These are phyloP conservation scores for Diadegma fenestrale DNA, from an alignment of 2,888 invertebrate genomes.

Conservation along the genomic window DNA sequence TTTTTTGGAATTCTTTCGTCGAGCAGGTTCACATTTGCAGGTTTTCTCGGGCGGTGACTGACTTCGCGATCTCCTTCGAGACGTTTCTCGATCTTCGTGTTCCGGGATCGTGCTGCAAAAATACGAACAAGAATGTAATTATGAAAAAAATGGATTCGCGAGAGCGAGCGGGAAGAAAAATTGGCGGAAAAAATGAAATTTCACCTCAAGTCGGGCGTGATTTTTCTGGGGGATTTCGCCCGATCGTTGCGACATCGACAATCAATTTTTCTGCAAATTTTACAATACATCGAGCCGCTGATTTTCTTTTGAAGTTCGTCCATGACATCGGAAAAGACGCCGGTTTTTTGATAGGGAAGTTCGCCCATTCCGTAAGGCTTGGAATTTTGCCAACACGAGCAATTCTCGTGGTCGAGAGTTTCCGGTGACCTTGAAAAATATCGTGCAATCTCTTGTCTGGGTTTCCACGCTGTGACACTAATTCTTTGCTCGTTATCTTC, in stretches of 20 bases:
- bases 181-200: background rate
- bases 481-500: constrained; percentile 67
- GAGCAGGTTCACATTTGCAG: constrained; percentile 59
- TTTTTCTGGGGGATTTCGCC: background rate
- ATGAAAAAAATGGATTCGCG: background rate
- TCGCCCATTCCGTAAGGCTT: constrained; percentile 72
- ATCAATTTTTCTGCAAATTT: constrained; percentile 71
- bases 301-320: constrained; percentile 78
- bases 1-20: constrained; percentile 48
- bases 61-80: constrained; percentile 62
- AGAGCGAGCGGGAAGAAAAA: background rate
- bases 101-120: constrained; percentile 48
- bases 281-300: constrained; percentile 72
- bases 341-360: constrained; percentile 76
- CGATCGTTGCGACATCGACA: constrained; percentile 71
- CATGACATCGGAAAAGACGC: constrained; percentile 78
- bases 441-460: constrained; percentile 70
- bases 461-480: constrained; percentile 75
- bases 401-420: constrained; percentile 57
- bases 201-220: constrained; percentile 47
- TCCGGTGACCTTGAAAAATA: constrained; percentile 72
- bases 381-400: constrained; percentile 63
- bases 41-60: constrained; percentile 64
- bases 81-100: constrained; percentile 48
- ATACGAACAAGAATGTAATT: background rate